Base-by-base conservation (phyloP, 2,888 invertebrate genomes). In the Callyntrura guangdongensis region DNA sequence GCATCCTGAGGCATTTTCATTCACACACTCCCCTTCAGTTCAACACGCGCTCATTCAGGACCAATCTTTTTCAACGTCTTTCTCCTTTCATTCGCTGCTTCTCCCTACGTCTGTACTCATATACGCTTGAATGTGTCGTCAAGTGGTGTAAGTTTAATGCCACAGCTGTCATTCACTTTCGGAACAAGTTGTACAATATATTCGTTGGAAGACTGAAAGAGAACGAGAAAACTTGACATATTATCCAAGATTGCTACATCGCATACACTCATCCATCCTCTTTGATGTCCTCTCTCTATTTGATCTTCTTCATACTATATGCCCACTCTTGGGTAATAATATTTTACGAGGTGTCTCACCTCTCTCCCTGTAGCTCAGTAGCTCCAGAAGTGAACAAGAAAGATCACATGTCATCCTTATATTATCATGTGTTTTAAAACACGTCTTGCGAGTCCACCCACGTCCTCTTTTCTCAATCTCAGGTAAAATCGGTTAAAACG, bases 161-260 rank as follows among this genome's bases (percentile, higher is more conserved):
- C 61, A 47, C 82, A 82, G 45, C 82, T 82, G 82, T 82, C 82
- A 82, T 64, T 82, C 82, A 82, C 17, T 64, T 61, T 82, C 47
- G n/a, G 27, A 56, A 59, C n/a, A 56, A 79, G 56, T 14, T 36
- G 25, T 25, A 64, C n/a, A 17, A 79, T 25, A 53, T 27, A 3
- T 61, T 9, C 61, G 8, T 53, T 1, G 0, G 25, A 53, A 77
- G 53, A 22, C 53, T 36, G 36, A 36, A 2, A 6, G 36, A 36
- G 36, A 36, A 36, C 22, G 59, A 17, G 59, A 14, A 56, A 79
- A 79, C n/a, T 56, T 79, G 25, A 79, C 27, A 49, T 79, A 56
- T 79, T 79, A 79, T 56, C 79, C 14, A n/a, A n/a, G 56, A 79
- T 77, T 77, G 56, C 79, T 59, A 11, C 12, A 20, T 79, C 53